Evolutionary conservation across 1,140 invertebrate species (phyloP).

Genomic region (Papilio dardanus): DNA sequence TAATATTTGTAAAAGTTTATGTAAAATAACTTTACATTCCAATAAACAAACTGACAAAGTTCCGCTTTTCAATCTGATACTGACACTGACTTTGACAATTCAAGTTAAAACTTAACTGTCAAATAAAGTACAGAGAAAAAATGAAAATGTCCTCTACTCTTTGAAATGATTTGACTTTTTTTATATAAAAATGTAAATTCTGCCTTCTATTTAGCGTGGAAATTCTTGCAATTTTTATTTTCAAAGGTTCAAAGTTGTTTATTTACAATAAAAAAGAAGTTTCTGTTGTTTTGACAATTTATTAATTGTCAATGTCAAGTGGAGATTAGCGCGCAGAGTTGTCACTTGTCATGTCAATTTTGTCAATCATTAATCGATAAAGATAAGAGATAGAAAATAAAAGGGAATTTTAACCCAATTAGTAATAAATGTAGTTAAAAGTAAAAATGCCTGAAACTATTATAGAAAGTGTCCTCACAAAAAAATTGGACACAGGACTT

Average conservation of each 20-base stretch:
- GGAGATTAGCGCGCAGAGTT: slow-evolving; percentile 26
- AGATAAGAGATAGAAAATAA: slow-evolving; percentile 5
- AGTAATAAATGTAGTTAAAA: slow-evolving; percentile 40
- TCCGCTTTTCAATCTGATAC: background rate
- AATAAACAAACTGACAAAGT: slow-evolving; percentile 1
- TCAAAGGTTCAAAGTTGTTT: background rate
- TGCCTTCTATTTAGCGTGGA: too few relatives aligned
- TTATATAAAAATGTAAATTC: too few relatives aligned
- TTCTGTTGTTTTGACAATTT: background rate
- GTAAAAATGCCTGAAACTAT: slow-evolving; percentile 70
- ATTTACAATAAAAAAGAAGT: background rate
- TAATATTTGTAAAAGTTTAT: slow-evolving; percentile 20
- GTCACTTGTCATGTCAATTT: slow-evolving; percentile 41
- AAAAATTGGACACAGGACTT: slow-evolving; percentile 61
- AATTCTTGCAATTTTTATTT: too few relatives aligned
- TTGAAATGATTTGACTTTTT: too few relatives aligned
- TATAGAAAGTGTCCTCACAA: slow-evolving; percentile 69
- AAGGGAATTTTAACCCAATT: background rate
- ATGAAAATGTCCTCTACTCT: too few relatives aligned
- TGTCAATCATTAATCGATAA: slow-evolving; percentile 33
- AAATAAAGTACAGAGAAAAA: too few relatives aligned
- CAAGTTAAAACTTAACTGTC: too few relatives aligned
- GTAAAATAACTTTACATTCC: background rate
- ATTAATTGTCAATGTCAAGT: slow-evolving; percentile 35
- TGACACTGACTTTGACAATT: background rate